These are phyloP conservation scores for Scartelaos histophorus DNA, from an alignment of 2,113 vertebrate genomes.

Conservation along the genomic window DNA sequence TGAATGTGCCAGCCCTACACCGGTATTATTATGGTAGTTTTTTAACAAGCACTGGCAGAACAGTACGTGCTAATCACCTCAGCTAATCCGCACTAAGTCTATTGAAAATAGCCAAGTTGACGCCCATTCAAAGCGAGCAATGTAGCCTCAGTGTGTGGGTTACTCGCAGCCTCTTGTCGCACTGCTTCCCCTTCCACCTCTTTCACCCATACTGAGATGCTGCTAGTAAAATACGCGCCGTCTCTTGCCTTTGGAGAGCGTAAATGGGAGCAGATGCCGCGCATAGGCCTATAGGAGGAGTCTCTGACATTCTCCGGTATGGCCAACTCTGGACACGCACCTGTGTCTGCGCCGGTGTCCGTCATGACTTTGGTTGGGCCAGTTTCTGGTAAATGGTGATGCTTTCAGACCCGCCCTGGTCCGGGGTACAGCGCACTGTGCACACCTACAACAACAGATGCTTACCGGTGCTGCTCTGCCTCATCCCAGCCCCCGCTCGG, in stretches of 20 bases:
- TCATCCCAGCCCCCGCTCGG: not conserved
- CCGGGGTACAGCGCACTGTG: not conserved
- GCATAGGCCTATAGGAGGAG: not conserved
- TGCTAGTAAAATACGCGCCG: not conserved
- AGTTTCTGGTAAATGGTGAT: not conserved
- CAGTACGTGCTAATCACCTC: conserved; percentile 41
- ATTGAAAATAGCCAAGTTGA: conserved; percentile 58
- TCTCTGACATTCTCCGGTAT: not conserved
- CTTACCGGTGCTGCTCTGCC: not conserved
- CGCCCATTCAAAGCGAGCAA: conserved; percentile 16
- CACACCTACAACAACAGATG: not conserved
- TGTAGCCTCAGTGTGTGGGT: not conserved
- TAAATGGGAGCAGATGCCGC: not conserved
- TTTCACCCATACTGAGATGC: not conserved
- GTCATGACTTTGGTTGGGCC: not conserved
- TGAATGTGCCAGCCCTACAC: not conserved
- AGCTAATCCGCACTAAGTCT: conserved; percentile 61
- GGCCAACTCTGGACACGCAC: not conserved
- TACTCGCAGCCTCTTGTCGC: not conserved
- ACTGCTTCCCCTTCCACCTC: not conserved
- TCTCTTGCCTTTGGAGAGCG: not conserved
- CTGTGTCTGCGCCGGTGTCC: not conserved
- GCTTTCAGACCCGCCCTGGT: conserved; percentile 1
- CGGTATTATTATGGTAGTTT: no score
- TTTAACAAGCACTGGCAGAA: not conserved